Conservation (phyloP, 2,888 invertebrate species). For the Caenorhabditis wallacei region DNA sequence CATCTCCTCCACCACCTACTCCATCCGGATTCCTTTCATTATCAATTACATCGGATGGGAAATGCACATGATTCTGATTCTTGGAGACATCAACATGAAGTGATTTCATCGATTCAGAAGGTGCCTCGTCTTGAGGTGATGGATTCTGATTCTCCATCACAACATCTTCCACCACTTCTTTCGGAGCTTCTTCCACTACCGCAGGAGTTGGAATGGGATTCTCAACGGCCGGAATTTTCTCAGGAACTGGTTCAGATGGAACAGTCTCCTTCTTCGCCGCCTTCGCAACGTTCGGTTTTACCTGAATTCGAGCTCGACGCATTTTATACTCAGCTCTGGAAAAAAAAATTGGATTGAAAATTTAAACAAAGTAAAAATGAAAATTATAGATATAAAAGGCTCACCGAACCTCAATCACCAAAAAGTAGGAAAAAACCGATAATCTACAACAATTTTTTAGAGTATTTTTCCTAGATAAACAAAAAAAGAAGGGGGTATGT, state of each 20-base stretch:
- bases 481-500: constrained; percentile 23
- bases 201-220: neutral
- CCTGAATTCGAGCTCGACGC: constrained; percentile 65
- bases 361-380: neutral
- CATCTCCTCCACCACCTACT: neutral
- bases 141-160: constrained; percentile 9
- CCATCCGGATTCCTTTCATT: constrained; percentile 19
- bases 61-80: constrained; percentile 50
- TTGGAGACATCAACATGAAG: constrained; percentile 26
- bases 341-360: neutral
- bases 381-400: neutral
- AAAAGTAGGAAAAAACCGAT: constrained; percentile 6
- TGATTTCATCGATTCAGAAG: constrained; percentile 35
- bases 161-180: constrained; percentile 3
- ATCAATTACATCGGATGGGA: constrained; percentile 42
- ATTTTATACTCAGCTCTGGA: constrained; percentile 17
- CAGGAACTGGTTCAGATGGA: neutral
- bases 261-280: constrained; percentile 42
- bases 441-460: constrained; percentile 24
- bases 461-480: neutral
- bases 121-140: neutral
- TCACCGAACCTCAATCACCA: neutral
- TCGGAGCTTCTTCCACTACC: neutral
- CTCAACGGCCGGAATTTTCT: neutral
- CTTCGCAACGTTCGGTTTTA: constrained; percentile 67